phyloP scores from a whole-genome alignment of 2,888 invertebrate genomes.

The Ligdia adustata region DNA sequence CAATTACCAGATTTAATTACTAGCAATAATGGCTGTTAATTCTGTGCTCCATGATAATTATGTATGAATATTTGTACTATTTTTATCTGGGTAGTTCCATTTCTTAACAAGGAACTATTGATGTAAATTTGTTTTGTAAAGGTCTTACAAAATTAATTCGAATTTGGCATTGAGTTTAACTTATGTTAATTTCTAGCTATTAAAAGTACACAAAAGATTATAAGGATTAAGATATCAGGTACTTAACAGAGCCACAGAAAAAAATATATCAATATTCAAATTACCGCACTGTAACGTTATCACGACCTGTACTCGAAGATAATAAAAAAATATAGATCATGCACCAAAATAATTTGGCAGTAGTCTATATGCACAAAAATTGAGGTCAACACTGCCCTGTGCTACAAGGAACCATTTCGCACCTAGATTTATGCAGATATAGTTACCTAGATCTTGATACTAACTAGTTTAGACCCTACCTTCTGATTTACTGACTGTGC shows the following conservation, averaged over 20 bases:
- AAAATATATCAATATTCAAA: neutral
- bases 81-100: neutral
- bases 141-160: neutral
- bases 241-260: slow-evolving; percentile 1
- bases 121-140: neutral
- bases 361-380: slow-evolving; percentile 5
- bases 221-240: too few relatives aligned
- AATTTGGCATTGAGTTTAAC: neutral
- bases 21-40: too few relatives aligned
- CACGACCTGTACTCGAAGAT: slow-evolving; percentile 4
- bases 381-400: slow-evolving; percentile 27
- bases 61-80: neutral
- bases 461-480: slow-evolving; percentile 30
- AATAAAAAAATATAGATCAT: slow-evolving; percentile 7
- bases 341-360: slow-evolving; percentile 23
- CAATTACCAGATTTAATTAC: too few relatives aligned
- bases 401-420: neutral
- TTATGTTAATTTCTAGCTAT: too few relatives aligned
- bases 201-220: too few relatives aligned
- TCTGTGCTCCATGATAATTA: too few relatives aligned
- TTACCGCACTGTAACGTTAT: slow-evolving; percentile 5
- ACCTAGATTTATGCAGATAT: slow-evolving; percentile 17
- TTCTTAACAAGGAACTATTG: neutral
- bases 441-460: slow-evolving; percentile 28
- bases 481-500: slow-evolving; percentile 22